Conservation (phyloP, 2,888 invertebrate species). For the Uropetala carovei region DNA sequence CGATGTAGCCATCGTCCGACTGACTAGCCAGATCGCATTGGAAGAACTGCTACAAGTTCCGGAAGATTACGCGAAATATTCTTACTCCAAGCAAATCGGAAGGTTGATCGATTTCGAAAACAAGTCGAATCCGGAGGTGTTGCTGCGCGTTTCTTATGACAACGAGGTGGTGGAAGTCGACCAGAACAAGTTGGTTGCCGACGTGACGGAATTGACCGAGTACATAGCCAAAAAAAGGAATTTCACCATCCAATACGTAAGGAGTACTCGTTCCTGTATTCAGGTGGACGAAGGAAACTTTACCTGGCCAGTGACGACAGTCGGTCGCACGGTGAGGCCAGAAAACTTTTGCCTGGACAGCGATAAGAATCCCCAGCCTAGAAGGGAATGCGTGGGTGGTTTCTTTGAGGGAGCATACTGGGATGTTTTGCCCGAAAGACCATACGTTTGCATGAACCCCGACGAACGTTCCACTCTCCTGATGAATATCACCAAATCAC, state of each 20-base stretch:
- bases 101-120: neutral
- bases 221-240: neutral
- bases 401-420: slow-evolving; percentile 66
- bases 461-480: neutral
- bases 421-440: slow-evolving; percentile 10
- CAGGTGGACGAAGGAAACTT: slow-evolving; percentile 34
- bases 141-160: neutral
- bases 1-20: neutral
- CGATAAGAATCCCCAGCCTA: slow-evolving; percentile 26
- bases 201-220: slow-evolving; percentile 10
- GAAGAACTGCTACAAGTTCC: neutral
- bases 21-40: neutral
- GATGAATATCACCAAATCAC: neutral
- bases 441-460: neutral
- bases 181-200: neutral
- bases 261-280: slow-evolving; percentile 66
- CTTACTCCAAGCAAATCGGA: neutral
- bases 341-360: slow-evolving; percentile 65
- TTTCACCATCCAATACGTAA: neutral
- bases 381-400: slow-evolving; percentile 65
- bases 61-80: neutral
- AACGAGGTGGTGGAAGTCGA: neutral
- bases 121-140: neutral
- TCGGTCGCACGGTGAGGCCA: slow-evolving; percentile 37
- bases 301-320: slow-evolving; percentile 64